A percentile compares a stretch with the other conserved stretches of the same genome.
Conservation (phyloP, 2,113 vertebrate species). For the Oryzias melastigma region DNA sequence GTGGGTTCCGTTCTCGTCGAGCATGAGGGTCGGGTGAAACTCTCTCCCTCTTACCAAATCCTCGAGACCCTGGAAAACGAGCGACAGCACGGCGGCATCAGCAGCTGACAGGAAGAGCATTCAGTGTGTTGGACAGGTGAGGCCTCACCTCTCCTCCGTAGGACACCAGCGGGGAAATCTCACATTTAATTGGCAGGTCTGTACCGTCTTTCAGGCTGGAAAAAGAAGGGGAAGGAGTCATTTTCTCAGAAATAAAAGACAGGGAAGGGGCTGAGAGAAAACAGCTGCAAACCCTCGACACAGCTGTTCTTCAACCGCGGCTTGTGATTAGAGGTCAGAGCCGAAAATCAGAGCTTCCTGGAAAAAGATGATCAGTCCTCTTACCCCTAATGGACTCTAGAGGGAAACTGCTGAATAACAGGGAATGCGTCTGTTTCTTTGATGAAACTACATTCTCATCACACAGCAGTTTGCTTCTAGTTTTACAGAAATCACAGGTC, state of each 20-base stretch:
- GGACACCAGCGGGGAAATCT: constrained; percentile 93
- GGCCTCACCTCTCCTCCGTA: constrained; percentile 91
- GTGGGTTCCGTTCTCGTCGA: constrained; percentile 82
- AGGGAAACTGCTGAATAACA: constrained; percentile 48
- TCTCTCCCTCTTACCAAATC: constrained; percentile 81
- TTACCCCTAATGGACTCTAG: constrained; percentile 33
- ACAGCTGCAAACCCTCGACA: constrained; percentile 40
- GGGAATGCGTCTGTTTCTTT: constrained; percentile 10
- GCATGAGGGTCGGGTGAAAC: constrained; percentile 84
- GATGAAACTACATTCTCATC: constrained; percentile 15
- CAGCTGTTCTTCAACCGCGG: constrained; percentile 54
- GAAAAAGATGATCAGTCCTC: constrained; percentile 50
- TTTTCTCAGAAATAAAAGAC: constrained; percentile 9
- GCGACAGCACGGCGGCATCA: not conserved
- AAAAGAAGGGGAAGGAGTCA: constrained; percentile 20
- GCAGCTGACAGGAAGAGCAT: constrained; percentile 3
- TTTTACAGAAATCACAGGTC: constrained; percentile 26
- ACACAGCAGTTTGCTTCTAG: constrained; percentile 44
- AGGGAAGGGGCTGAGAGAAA: constrained; percentile 28
- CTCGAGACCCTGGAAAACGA: constrained; percentile 82
- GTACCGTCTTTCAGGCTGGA: constrained; percentile 91
- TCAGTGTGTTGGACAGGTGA: not conserved
- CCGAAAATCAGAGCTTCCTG: constrained; percentile 42
- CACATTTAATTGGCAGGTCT: constrained; percentile 93
- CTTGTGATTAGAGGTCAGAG: constrained; percentile 62